Percentiles rank a stretch among this genome's conserved stretches.
These are phyloP conservation scores for Hippocampus mohnikei DNA, from an alignment of 2,113 vertebrate species.

Conservation along the genomic window DNA sequence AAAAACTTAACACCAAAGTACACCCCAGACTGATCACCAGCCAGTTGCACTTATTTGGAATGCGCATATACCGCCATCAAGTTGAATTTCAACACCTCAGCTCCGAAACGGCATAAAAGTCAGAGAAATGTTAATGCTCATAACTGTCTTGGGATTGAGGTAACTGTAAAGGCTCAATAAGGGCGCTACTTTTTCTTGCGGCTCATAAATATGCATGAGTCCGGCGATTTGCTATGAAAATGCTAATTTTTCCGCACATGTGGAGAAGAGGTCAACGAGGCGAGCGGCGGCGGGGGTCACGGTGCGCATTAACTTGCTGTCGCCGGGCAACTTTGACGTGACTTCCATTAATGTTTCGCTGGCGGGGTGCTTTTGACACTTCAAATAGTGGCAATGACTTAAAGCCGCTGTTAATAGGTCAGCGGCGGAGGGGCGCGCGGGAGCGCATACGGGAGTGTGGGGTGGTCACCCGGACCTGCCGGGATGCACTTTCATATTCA, in stretches of 20 bases:
- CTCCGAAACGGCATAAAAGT: not conserved
- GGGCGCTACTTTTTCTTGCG: not conserved
- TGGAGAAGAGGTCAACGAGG: constrained; percentile 31
- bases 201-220: constrained; percentile 4
- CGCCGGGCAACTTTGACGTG: constrained; percentile 21
- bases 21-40: too few relatives aligned
- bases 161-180: not conserved
- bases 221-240: constrained; percentile 10
- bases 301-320: constrained; percentile 26
- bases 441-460: constrained; percentile 12
- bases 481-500: constrained; percentile 40
- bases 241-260: not conserved
- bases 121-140: not conserved
- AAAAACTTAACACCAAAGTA: too few relatives aligned
- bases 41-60: too few relatives aligned
- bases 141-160: not conserved
- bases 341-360: constrained; percentile 23
- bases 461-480: constrained; percentile 27
- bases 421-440: not conserved
- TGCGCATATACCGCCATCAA: too few relatives aligned
- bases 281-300: constrained; percentile 19
- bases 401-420: constrained; percentile 9
- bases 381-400: constrained; percentile 10
- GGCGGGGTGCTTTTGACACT: constrained; percentile 7
- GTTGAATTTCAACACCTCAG: not conserved